These are phyloP conservation scores for Bursaphelenchus mucronatus DNA, from an alignment of 1,140 invertebrate species.

Conservation along the genomic window DNA sequence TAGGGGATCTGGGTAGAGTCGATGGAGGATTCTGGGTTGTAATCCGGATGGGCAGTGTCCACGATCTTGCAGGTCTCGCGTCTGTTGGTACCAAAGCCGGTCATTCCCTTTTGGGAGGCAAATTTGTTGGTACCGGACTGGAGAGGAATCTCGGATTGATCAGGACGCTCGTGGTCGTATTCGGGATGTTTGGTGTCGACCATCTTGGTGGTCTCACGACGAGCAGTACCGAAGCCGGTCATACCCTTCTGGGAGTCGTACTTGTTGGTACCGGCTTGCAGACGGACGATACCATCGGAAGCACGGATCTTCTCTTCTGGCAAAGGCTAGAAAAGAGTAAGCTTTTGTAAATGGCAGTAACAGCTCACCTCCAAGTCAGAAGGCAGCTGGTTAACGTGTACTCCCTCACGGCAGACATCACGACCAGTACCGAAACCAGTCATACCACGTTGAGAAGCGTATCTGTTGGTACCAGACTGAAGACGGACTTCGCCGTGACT, in stretches of 20 bases:
- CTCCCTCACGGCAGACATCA: constrained; percentile 60
- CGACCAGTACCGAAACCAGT: constrained; percentile 57
- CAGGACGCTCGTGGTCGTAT: constrained; percentile 48
- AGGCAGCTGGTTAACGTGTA: constrained; percentile 52
- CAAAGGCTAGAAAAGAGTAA: constrained; percentile 44
- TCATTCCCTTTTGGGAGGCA: constrained; percentile 61
- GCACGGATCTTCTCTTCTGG: constrained; percentile 61
- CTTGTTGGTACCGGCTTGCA: constrained; percentile 61
- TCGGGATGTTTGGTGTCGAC: constrained; percentile 50
- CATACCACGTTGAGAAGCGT: constrained; percentile 46
- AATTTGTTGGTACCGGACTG: constrained; percentile 61
- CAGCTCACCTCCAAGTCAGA: constrained; percentile 52
- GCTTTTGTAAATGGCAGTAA: not conserved
- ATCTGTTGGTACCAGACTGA: constrained; percentile 58
- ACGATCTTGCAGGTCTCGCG: constrained; percentile 48
- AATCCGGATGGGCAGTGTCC: constrained; percentile 44
- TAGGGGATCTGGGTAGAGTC: constrained; percentile 56
- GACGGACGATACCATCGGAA: constrained; percentile 58
- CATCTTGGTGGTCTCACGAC: constrained; percentile 60
- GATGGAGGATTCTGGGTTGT: constrained; percentile 50
- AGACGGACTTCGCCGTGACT: constrained; percentile 60
- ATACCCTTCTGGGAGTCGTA: constrained; percentile 53
- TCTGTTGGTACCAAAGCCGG: constrained; percentile 53
- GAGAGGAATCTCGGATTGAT: constrained; percentile 52
- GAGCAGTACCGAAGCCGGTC: constrained; percentile 52